phyloP scores from a whole-genome alignment of 1,140 invertebrate genomes.

The Meteorus sp. region DNA sequence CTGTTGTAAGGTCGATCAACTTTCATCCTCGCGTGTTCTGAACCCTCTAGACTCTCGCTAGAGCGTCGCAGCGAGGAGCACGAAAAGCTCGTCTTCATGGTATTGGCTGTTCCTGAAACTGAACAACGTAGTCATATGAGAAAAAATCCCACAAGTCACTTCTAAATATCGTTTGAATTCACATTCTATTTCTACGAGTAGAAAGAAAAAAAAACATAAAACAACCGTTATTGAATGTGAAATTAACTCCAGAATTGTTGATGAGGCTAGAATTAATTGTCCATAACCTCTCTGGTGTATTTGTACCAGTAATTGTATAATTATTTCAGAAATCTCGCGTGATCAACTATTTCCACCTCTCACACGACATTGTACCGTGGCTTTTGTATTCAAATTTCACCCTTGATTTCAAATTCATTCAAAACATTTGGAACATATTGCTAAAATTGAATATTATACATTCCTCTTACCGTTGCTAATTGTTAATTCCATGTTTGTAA shows the following conservation, averaged over 20 bases:
- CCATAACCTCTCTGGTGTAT: too few relatives aligned
- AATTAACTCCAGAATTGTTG: too few relatives aligned
- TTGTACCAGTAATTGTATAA: too few relatives aligned
- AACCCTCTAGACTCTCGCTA: constrained; percentile 58
- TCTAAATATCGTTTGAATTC: too few relatives aligned
- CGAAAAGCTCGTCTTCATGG: constrained; percentile 62
- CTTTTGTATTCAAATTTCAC: not conserved
- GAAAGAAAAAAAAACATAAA: not conserved
- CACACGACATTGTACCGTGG: too few relatives aligned
- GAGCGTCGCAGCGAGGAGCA: constrained; percentile 62
- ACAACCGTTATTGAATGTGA: not conserved
- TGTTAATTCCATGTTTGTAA: constrained; percentile 28
- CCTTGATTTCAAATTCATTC: not conserved
- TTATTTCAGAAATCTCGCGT: too few relatives aligned
- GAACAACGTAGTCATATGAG: constrained; percentile 9
- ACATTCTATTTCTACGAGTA: too few relatives aligned
- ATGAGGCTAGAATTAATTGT: too few relatives aligned
- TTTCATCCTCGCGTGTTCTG: constrained; percentile 57
- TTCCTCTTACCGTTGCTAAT: constrained; percentile 27
- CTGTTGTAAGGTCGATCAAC: constrained; percentile 67
- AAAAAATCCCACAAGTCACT: not conserved
- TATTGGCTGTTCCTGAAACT: constrained; percentile 49
- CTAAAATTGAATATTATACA: too few relatives aligned
- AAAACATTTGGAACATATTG: too few relatives aligned
- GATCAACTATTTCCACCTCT: too few relatives aligned